Percentiles rank a stretch among this genome's conserved stretches.
Conservation (phyloP, 1,140 invertebrate genomes). For the silkworm (Bombyx mori) region DNA sequence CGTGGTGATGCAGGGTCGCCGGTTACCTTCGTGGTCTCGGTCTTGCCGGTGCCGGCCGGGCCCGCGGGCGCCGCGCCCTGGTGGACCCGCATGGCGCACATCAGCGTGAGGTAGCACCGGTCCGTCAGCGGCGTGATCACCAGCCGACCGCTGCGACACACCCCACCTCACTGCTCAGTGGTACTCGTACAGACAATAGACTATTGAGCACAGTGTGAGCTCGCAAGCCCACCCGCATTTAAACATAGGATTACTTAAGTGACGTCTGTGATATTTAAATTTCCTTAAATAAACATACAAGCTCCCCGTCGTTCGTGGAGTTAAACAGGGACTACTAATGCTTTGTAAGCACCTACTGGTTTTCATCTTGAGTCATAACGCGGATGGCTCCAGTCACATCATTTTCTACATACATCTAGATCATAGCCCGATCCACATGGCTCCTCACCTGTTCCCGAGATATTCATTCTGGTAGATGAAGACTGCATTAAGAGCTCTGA, state of each 20-base stretch:
- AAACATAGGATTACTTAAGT: too few species aligned
- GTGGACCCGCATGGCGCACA: constrained; percentile 90
- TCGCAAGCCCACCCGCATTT: too few species aligned
- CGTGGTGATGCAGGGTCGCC: background rate
- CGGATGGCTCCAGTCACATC: too few species aligned
- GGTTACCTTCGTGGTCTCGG: constrained; percentile 84
- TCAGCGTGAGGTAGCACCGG: constrained; percentile 88
- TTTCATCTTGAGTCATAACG: too few species aligned
- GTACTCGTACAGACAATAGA: background rate
- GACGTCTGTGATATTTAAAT: too few species aligned
- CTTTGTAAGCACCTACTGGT: too few species aligned
- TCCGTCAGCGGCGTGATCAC: constrained; percentile 89
- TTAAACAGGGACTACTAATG: too few species aligned
- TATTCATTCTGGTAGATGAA: constrained; percentile 92
- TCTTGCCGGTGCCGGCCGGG: constrained; percentile 91
- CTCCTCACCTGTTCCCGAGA: constrained; percentile 63
- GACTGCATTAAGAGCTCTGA: constrained; percentile 79
- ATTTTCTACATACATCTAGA: background rate
- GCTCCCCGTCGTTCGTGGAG: too few species aligned
- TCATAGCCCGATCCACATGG: background rate
- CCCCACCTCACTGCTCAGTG: background rate
- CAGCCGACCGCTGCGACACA: constrained; percentile 73
- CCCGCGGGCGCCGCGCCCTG: constrained; percentile 92
- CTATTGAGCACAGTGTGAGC: too few species aligned
- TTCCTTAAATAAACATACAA: too few species aligned